Evolutionary conservation across 2,113 vertebrate genomes (phyloP).

Genomic region (Lanius collurio): DNA sequence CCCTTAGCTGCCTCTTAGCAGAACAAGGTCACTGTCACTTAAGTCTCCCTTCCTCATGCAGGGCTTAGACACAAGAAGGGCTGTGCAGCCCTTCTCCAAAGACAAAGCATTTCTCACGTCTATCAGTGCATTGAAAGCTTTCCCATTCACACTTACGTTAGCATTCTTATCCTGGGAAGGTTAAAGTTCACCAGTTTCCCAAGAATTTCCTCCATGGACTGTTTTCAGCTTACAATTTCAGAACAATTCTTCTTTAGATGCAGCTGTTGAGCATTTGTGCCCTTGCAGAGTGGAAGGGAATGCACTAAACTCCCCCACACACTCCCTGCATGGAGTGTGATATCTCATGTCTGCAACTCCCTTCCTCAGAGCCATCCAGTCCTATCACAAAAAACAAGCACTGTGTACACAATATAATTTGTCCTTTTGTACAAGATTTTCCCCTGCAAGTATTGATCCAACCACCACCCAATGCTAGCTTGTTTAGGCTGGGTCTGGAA

Average conservation of each 20-base stretch:
- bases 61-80: background rate
- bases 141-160: background rate
- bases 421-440: background rate
- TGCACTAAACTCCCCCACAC: background rate
- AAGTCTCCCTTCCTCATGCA: background rate
- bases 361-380: background rate
- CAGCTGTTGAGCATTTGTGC: slow-evolving; percentile 26
- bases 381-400: background rate
- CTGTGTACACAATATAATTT: background rate
- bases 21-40: slow-evolving; percentile 2
- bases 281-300: background rate
- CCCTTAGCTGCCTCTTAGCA: background rate
- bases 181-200: slow-evolving; percentile 68
- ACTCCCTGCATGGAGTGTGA: background rate
- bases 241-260: slow-evolving; percentile 21
- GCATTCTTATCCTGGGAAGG: background rate
- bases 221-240: background rate
- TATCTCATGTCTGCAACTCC: background rate
- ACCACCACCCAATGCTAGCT: background rate
- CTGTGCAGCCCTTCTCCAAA: background rate
- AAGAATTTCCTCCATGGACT: background rate
- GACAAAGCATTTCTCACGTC: slow-evolving; percentile 37
- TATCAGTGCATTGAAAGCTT: slow-evolving; percentile 42
- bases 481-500: background rate
- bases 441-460: background rate